A percentile compares a stretch with the other conserved stretches of the same genome.
phyloP scores from a whole-genome alignment of 2,888 invertebrate species.

The Cerastoderma edule region DNA sequence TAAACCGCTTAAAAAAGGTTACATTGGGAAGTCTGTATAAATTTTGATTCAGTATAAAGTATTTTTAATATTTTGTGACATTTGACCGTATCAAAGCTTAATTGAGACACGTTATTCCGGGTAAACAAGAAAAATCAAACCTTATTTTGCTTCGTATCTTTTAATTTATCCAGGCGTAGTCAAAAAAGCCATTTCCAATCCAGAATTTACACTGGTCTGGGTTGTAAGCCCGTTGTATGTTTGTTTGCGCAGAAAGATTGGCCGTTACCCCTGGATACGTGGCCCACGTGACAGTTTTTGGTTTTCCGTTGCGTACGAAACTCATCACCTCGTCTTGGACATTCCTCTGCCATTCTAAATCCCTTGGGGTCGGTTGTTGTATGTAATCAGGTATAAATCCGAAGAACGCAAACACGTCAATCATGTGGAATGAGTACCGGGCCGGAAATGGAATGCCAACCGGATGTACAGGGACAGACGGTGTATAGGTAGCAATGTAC shows the following conservation, averaged over 20 bases:
- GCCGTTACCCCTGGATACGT: conserved; percentile 66
- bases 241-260: conserved; percentile 58
- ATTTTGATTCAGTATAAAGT: no score
- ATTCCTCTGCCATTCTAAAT: conserved; percentile 64
- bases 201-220: conserved; percentile 74
- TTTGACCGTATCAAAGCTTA: no score
- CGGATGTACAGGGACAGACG: conserved; percentile 67
- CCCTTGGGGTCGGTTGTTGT: conserved; percentile 57
- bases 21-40: no score
- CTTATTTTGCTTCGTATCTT: no score
- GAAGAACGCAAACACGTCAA: conserved; percentile 76
- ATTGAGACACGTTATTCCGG: no score
- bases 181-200: conserved; percentile 69
- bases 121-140: no score
- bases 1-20: no score
- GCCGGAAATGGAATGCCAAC: conserved; percentile 54
- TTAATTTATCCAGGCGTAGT: conserved; percentile 75
- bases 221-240: conserved; percentile 55
- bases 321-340: conserved; percentile 68
- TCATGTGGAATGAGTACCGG: conserved; percentile 71
- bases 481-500: conserved; percentile 71
- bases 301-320: conserved; percentile 69
- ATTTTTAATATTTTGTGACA: no score
- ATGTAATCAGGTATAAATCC: conserved; percentile 63
- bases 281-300: conserved; percentile 58